These are phyloP conservation scores for Trissoscelio sp. DNA, from an alignment of 2,888 invertebrate species.

Conservation along the genomic window DNA sequence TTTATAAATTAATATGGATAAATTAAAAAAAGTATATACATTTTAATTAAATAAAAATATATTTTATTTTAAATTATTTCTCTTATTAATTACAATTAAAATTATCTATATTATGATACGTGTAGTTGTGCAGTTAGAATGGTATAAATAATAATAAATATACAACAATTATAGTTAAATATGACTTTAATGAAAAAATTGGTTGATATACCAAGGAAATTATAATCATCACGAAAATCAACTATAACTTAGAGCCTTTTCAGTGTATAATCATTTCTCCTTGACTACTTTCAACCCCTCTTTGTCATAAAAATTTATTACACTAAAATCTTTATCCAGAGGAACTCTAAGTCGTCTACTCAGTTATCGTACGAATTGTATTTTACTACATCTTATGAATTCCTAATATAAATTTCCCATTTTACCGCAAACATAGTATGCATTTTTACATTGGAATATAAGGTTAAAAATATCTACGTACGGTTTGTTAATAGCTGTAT, in stretches of 20 bases:
- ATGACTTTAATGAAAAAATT: background rate
- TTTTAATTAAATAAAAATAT: no score
- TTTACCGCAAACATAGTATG: background rate
- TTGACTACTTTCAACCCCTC: conserved; percentile 1
- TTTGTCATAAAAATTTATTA: conserved; percentile 9
- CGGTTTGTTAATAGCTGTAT: background rate
- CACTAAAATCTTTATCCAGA: conserved; percentile 6
- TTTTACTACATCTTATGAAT: conserved; percentile 10
- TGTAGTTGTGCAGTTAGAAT: no score
- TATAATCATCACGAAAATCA: background rate
- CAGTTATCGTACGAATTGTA: conserved; percentile 6
- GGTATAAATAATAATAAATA: no score
- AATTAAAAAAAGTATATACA: no score
- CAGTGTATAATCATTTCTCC: background rate
- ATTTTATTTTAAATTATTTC: no score
- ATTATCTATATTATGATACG: no score
- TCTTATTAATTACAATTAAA: no score
- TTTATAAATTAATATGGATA: no score
- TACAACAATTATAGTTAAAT: no score
- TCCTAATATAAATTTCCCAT: background rate
- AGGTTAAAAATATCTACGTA: background rate
- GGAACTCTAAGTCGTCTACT: background rate
- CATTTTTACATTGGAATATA: background rate
- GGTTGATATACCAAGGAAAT: background rate
- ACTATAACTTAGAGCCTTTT: background rate